Base-by-base conservation (phyloP, 2,797 vertebrate species). In the Anas acuta region DNA sequence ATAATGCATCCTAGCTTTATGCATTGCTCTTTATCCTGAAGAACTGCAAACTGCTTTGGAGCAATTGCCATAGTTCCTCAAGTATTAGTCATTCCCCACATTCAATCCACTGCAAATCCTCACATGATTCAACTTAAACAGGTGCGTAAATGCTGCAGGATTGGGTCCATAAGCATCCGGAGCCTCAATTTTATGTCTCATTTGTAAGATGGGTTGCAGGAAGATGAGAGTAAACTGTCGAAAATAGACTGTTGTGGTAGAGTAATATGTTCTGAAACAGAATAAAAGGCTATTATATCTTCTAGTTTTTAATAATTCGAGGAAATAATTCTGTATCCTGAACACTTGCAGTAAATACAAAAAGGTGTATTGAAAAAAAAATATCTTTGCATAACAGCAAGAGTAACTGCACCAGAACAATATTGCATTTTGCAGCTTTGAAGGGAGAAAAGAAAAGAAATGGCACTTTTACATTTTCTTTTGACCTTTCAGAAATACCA, bases 401-500 rank as follows among this genome's bases (percentile, higher is more conserved):
- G 94, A 84, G 79, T 65, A 91, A 84, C 30, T 11, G 82, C 90
- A 86, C 92, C 67, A 76, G 96, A 96, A 91, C 87, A 89, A 91
- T 94, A 94, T 73, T 84, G 81, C 88, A 62, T 90, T 92, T 94
- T 75, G 28, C 76, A 75, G 94, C 53, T 72, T 90, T 89, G 84
- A 93, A 93, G 76, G 91, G 51, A 70, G 79, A 82, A 92, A 86
- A 95, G 77, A 90, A 93, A 93, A 95, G 91, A 95, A 83, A 82
- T 84, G 92, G 70, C 90, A 84, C 80, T 88, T 96, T 95, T 97
- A 96, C 95, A 93, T 97, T 97, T 96, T 90, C 93, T 93, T 95
- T 94, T 95, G 96, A 95, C 96, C 97, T 97, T 97, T 97, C 90
- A 92, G 93, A 97, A 97, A 93, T 93, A 97, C 77, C 93, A 95